These are phyloP conservation scores for Micromussa lordhowensis DNA, from an alignment of 92 coral and sea anemone species.

Conservation along the genomic window DNA sequence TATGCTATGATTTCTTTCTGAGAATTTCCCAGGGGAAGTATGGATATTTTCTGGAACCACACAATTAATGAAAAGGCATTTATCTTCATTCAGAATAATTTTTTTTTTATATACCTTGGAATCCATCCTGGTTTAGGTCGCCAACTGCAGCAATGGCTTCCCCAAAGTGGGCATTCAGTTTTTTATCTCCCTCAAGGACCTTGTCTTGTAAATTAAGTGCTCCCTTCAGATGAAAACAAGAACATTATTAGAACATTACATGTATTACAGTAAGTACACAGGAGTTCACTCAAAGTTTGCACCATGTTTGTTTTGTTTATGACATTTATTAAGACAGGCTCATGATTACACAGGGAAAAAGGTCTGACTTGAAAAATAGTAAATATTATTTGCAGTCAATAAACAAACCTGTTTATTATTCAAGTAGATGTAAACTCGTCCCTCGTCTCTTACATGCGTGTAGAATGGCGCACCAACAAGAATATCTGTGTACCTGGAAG, in stretches of 20 bases:
- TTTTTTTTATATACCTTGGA: constrained; percentile 83
- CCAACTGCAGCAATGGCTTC: constrained; percentile 80
- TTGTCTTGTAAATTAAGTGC: constrained; percentile 56
- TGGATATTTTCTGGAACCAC: too few relatives aligned
- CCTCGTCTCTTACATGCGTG: constrained; percentile 76
- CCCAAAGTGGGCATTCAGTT: constrained; percentile 81
- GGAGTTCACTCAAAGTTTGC: background rate
- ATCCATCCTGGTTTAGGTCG: constrained; percentile 84
- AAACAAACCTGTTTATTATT: constrained; percentile 70
- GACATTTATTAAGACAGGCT: background rate
- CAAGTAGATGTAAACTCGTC: constrained; percentile 82
- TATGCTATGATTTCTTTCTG: too few relatives aligned
- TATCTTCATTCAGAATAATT: background rate
- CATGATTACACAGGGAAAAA: background rate
- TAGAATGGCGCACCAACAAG: constrained; percentile 86
- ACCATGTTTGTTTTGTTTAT: background rate
- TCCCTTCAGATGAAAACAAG: constrained; percentile 55
- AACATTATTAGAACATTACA: background rate
- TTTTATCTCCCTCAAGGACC: constrained; percentile 74
- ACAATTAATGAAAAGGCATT: too few relatives aligned
- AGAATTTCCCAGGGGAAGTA: too few relatives aligned
- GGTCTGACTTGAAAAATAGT: background rate
- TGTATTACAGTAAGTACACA: too few relatives aligned
- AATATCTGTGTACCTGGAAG: constrained; percentile 66
- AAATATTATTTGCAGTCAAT: background rate